Evolutionary conservation across 2,797 vertebrate genomes (phyloP).

Genomic region (Hydrocynus forskahlii): DNA sequence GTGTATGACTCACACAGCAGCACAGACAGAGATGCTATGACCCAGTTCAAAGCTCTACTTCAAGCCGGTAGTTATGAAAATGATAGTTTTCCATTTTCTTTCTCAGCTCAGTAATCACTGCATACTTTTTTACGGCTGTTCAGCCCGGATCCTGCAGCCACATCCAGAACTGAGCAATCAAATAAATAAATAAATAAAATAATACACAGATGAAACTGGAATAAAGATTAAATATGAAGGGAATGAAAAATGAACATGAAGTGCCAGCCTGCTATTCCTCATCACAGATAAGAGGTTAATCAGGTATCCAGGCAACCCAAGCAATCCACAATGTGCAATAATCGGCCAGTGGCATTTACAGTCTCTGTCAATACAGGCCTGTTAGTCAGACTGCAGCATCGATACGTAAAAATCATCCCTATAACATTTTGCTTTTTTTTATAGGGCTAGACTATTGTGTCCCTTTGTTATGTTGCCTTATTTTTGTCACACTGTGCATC

Average conservation of each 20-base stretch:
- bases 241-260: conserved; percentile 16
- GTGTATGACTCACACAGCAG: background rate
- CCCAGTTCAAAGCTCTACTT: background rate
- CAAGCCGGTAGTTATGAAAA: conserved; percentile 36
- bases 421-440: background rate
- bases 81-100: conserved; percentile 30
- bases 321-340: conserved; percentile 4
- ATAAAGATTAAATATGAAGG: conserved; percentile 21
- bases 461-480: background rate
- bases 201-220: background rate
- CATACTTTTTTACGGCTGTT: conserved; percentile 8
- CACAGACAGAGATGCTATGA: conserved; percentile 6
- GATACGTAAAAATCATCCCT: background rate
- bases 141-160: background rate
- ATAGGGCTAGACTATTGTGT: background rate
- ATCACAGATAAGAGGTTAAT: conserved; percentile 22
- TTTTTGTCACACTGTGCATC: background rate
- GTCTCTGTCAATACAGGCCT: background rate
- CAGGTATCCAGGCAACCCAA: conserved; percentile 7
- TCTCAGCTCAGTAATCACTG: conserved; percentile 7
- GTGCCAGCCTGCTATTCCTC: background rate
- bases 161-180: background rate
- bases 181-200: conserved; percentile 9
- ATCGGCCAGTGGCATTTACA: conserved; percentile 20
- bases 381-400: background rate